Conservation (phyloP, 2,113 vertebrate genomes). For the Pterocles orientalis region DNA sequence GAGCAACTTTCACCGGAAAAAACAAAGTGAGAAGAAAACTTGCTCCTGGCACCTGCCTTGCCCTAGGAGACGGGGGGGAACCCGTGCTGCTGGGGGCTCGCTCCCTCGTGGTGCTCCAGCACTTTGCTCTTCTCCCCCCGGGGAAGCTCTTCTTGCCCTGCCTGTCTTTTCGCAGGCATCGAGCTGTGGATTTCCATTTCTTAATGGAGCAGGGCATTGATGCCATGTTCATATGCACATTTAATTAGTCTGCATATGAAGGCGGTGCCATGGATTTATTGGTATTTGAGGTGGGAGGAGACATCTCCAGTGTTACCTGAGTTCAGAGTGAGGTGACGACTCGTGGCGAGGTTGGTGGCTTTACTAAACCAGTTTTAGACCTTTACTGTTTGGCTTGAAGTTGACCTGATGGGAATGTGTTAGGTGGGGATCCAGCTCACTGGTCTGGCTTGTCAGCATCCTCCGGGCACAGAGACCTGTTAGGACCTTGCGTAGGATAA, state of each 20-base stretch:
- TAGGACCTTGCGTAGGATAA: background rate
- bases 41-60: background rate
- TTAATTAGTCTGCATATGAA: background rate
- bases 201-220: background rate
- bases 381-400: background rate
- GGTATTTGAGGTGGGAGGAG: background rate
- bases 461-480: background rate
- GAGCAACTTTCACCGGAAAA: background rate
- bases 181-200: background rate
- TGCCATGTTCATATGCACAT: fast-evolving
- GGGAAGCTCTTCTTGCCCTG: background rate
- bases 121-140: background rate
- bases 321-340: background rate
- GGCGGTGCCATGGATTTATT: background rate
- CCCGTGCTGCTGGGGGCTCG: fast-evolving
- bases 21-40: background rate
- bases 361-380: background rate
- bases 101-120: fast-evolving
- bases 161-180: background rate
- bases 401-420: background rate
- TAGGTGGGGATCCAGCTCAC: background rate
- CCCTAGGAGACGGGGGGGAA: fast-evolving
- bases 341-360: background rate
- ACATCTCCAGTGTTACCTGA: background rate
- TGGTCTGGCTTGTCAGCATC: background rate